Evolutionary conservation across 2,797 vertebrate genomes (phyloP).

Genomic region (Dendrocincla tyrannina): DNA sequence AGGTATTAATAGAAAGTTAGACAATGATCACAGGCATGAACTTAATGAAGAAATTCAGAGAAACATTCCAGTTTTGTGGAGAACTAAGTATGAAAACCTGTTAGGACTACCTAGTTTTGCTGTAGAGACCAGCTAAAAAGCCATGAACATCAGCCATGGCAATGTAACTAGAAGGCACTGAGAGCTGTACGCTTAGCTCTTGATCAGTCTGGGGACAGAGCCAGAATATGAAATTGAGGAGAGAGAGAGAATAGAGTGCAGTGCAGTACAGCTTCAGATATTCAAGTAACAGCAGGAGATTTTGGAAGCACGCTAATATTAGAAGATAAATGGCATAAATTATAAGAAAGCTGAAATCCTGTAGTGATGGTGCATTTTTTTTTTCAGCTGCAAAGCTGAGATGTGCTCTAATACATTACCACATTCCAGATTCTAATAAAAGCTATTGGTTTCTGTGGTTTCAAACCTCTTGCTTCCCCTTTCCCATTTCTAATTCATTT

Average conservation of each 20-base stretch:
- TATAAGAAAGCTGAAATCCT: background rate
- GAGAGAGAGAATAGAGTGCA: background rate
- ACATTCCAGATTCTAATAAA: constrained; percentile 12
- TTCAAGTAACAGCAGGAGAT: background rate
- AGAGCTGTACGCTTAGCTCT: background rate
- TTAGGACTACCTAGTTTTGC: background rate
- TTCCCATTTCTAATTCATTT: background rate
- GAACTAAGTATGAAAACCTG: background rate
- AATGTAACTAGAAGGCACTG: background rate
- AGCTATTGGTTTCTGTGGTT: constrained; percentile 29
- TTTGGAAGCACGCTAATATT: constrained; percentile 32
- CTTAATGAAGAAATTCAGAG: background rate
- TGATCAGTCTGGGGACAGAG: background rate
- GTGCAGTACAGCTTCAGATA: background rate
- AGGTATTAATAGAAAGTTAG: background rate
- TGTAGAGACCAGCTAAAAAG: background rate
- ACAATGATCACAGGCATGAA: background rate
- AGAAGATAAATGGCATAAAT: background rate
- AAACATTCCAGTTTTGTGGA: background rate
- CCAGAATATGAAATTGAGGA: background rate
- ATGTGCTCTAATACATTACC: background rate
- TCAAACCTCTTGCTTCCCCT: constrained; percentile 12
- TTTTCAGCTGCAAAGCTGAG: background rate
- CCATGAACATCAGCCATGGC: background rate
- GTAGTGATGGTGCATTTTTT: background rate